Evolutionary conservation across 1,140 invertebrate genomes (phyloP), one percentile per base, ranked within the genome.

Genomic region (Antheraea mylitta): DNA sequence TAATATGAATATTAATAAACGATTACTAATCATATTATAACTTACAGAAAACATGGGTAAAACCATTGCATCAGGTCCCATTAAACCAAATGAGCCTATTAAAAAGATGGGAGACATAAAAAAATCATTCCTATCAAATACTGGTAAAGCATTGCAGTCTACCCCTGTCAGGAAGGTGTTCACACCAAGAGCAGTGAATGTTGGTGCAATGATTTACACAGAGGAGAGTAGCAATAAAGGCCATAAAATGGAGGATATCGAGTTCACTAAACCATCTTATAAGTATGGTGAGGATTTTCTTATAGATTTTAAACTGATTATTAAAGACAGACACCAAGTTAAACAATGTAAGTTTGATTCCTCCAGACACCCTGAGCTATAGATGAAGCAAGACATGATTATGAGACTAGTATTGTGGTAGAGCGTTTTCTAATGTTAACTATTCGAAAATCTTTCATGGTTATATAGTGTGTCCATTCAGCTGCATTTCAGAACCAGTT

Each of bases 1-100:
- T n/a, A n/a, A n/a, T n/a, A n/a, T n/a, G n/a, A 30, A 30, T 4
- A 30, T 30, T 30, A 30, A 30, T 30, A 30, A 42, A 42, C 38
- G 7, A 2, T 42, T 9, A 42, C 2, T 61, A 18, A 22, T 13
- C 3, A 6, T 30, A 16, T 53, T 18, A 22, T 59, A 37, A 18
- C 11, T 70, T 72, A 42, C 64, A 90, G 89, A 90, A 75, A 91
- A 91, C 68, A 86, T 89, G 72, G 88, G 88, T 0, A 91, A 91
- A 80, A 80, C 71, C 0, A 75, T 82, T 2, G 78, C 82, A 9
- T 64, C 74, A 4, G 89, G 83, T 8, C 89, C 89, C 0, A 68
- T 85, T 6, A 86, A 89, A 64, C 85, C 85, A 0, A 86, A 83
- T 58, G 82, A 90, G 53, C 80, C 83, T 9, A n/a, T 80, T 13